Conservation (phyloP, 2,888 invertebrate genomes). For the Drosophila austrosaltans region DNA sequence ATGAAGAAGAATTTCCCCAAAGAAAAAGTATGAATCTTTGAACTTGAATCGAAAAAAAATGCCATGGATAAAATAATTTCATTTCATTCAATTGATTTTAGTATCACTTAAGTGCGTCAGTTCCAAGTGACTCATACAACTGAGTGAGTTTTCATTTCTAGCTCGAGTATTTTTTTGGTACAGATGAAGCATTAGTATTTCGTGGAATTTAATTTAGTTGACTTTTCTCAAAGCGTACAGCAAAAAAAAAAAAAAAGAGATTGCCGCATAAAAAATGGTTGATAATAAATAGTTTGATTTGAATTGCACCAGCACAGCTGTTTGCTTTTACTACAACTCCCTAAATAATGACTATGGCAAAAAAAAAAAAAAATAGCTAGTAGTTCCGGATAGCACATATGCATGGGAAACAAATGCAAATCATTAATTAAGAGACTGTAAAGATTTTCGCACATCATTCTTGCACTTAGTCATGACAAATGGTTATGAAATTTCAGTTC, state of each 20-base stretch:
- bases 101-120: background rate
- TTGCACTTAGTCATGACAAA: conserved; percentile 9
- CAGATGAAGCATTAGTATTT: conserved; percentile 32
- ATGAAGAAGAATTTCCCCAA: background rate
- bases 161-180: conserved; percentile 6
- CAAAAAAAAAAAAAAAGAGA: background rate
- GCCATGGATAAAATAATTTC: conserved; percentile 5
- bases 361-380: background rate
- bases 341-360: conserved; percentile 29
- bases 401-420: background rate
- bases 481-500: background rate
- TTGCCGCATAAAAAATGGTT: conserved; percentile 26
- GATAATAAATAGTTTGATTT: conserved; percentile 47
- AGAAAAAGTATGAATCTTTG: background rate
- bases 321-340: conserved; percentile 11
- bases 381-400: background rate
- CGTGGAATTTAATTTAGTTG: conserved; percentile 45
- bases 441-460: conserved; percentile 11
- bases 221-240: conserved; percentile 27
- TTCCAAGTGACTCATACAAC: background rate
- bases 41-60: conserved; percentile 1
- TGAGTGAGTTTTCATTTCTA: background rate
- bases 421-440: conserved; percentile 6
- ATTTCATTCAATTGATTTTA: conserved; percentile 1
- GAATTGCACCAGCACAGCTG: conserved; percentile 28